Conservation (phyloP, 2,888 invertebrate genomes). For the Lamproptera curius region DNA sequence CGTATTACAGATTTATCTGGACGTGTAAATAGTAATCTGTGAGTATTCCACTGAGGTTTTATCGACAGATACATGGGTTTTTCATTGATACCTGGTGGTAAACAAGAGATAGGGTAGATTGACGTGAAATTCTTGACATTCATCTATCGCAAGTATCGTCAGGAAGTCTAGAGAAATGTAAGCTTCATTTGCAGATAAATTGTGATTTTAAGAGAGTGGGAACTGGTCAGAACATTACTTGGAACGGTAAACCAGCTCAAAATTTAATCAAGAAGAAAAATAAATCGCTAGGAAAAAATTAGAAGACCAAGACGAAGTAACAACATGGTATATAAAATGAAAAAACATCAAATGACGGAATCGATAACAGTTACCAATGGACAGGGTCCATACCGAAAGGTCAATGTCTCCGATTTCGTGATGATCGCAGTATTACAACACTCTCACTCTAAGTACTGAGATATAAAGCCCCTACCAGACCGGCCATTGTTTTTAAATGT, state of each 20-base stretch:
- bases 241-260: too few relatives aligned
- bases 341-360: conserved; percentile 14
- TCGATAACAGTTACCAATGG: conserved; percentile 17
- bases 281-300: neutral
- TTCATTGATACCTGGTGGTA: neutral
- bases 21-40: too few relatives aligned
- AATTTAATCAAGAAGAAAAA: neutral
- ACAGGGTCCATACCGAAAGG: conserved; percentile 23
- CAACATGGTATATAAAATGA: too few relatives aligned
- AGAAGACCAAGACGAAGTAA: too few relatives aligned
- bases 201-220: too few relatives aligned
- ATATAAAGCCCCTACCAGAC: conserved; percentile 12
- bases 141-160: too few relatives aligned
- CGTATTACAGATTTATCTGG: neutral
- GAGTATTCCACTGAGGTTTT: neutral
- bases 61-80: neutral
- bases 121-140: too few relatives aligned
- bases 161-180: too few relatives aligned
- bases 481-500: conserved; percentile 26
- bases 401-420: conserved; percentile 38
- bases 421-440: conserved; percentile 21
- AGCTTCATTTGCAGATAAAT: too few relatives aligned
- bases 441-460: conserved; percentile 18
- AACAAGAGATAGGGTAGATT: too few relatives aligned
- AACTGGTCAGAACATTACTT: too few relatives aligned